Conservation (phyloP, 1,140 invertebrate genomes). For the Acromyrmex heyeri region DNA sequence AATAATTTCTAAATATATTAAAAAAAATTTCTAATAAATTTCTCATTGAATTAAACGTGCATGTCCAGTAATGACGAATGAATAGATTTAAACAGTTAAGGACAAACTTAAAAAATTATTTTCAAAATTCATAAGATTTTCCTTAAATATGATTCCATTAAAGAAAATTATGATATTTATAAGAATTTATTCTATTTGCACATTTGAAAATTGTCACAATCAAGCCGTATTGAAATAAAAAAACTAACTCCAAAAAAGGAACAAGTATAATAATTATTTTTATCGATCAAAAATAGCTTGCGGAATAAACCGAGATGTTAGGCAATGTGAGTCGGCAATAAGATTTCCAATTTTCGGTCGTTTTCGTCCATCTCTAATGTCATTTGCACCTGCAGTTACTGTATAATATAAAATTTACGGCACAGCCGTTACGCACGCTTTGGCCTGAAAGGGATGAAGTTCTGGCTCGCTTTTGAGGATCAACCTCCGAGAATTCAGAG, state of each 20-base stretch:
- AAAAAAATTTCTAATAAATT: constrained; percentile 43
- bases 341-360: not conserved
- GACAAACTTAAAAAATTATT: not conserved
- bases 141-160: not conserved
- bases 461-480: not conserved
- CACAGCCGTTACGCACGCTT: not conserved
- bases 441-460: constrained; percentile 47
- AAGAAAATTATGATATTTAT: not conserved
- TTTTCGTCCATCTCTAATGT: not conserved
- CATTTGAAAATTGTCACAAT: not conserved
- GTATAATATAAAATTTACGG: not conserved
- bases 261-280: not conserved
- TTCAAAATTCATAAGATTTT: not conserved
- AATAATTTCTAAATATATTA: constrained; percentile 39
- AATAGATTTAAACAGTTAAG: not conserved
- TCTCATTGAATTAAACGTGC: constrained; percentile 9
- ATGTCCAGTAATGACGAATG: not conserved
- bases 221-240: not conserved
- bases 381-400: not conserved
- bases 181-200: not conserved
- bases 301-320: not conserved
- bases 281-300: not conserved
- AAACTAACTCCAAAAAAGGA: not conserved
- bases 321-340: not conserved
- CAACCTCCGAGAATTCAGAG: constrained; percentile 3